These are phyloP conservation scores for Caerostris darwini DNA, from an alignment of 1,140 invertebrate species.

Conservation along the genomic window DNA sequence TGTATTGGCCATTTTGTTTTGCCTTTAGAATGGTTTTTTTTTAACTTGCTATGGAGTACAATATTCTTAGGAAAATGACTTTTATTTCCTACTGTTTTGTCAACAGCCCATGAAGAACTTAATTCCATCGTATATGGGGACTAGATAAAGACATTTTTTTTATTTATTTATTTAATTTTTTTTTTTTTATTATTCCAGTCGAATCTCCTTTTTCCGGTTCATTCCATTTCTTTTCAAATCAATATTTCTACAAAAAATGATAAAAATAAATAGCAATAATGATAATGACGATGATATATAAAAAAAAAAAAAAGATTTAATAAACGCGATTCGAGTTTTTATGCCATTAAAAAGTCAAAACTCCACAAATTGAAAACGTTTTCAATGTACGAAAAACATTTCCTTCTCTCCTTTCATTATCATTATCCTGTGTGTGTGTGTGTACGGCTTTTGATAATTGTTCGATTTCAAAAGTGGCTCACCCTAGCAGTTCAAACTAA, in stretches of 20 bases:
- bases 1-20: no score
- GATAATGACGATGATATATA: not conserved
- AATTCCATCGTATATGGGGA: not conserved
- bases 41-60: no score
- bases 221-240: constrained; percentile 45
- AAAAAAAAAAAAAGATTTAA: not conserved
- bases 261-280: constrained; percentile 41
- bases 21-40: no score
- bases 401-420: constrained; percentile 67
- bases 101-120: not conserved
- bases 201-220: not conserved
- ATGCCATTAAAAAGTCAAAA: constrained; percentile 70
- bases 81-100: not conserved
- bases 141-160: not conserved
- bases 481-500: constrained; percentile 22
- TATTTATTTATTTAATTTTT: no score
- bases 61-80: no score
- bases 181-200: not conserved
- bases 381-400: constrained; percentile 62
- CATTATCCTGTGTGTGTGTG: constrained; percentile 40
- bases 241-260: constrained; percentile 52
- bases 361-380: constrained; percentile 65
- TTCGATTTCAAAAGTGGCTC: constrained; percentile 73
- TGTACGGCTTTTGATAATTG: constrained; percentile 64
- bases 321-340: constrained; percentile 43